A percentile compares a stretch with the other conserved stretches of the same genome.
Evolutionary conservation across 1,140 invertebrate genomes (phyloP).

Genomic region (Goniozus legneri): DNA sequence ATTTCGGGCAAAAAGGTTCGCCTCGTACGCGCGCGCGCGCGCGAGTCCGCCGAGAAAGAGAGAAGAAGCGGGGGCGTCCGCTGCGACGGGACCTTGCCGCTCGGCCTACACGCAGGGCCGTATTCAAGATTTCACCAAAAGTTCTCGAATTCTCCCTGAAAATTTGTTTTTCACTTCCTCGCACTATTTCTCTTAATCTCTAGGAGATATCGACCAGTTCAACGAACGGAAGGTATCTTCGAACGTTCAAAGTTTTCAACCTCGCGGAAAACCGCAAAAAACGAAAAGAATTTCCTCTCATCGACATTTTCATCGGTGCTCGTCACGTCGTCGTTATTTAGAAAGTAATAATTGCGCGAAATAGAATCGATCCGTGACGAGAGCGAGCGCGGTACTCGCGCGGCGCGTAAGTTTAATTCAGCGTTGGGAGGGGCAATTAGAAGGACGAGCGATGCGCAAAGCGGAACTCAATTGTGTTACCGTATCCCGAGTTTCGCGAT

Average conservation of each 20-base stretch:
- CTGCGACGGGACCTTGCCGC: constrained; percentile 46
- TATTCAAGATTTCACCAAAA: constrained; percentile 31
- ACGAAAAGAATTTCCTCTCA: too few species aligned
- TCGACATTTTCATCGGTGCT: too few species aligned
- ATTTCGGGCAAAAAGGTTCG: constrained; percentile 46
- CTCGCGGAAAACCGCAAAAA: too few species aligned
- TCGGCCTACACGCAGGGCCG: constrained; percentile 45
- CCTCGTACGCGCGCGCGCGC: constrained; percentile 21
- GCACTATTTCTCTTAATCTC: too few species aligned
- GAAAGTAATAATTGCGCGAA: too few species aligned
- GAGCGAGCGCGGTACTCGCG: constrained; percentile 10
- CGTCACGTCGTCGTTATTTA: too few species aligned
- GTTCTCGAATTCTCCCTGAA: background rate
- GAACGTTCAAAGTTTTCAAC: too few species aligned
- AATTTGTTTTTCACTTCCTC: too few species aligned
- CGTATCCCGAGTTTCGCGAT: too few species aligned
- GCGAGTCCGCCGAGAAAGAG: constrained; percentile 15
- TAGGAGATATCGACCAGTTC: too few species aligned
- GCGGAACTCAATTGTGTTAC: constrained; percentile 41
- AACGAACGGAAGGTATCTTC: too few species aligned
- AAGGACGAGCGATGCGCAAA: constrained; percentile 30
- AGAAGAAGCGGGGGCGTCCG: constrained; percentile 44
- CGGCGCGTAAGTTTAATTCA: constrained; percentile 20
- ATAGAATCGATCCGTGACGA: too few species aligned
- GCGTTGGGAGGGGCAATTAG: constrained; percentile 33